A percentile compares a stretch with the other conserved stretches of the same genome.
These are phyloP conservation scores for Promerops cafer DNA, from an alignment of 2,113 vertebrate genomes.

Conservation along the genomic window DNA sequence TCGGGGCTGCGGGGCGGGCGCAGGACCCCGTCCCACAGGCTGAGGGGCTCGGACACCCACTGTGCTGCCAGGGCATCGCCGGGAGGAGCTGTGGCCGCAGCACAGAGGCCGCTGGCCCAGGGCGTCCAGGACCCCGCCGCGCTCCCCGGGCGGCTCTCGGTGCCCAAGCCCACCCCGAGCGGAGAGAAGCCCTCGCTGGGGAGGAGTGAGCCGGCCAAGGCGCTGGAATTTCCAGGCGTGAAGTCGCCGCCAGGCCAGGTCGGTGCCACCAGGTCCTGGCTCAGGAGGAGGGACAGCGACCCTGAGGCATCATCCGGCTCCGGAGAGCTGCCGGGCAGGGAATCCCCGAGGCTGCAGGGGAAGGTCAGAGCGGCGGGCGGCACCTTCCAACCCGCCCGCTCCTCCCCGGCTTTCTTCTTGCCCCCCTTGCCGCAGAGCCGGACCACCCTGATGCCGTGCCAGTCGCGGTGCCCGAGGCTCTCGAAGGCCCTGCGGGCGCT, in stretches of 20 bases:
- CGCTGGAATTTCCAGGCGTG: background rate
- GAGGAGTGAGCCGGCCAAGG: background rate
- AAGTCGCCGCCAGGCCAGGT: background rate
- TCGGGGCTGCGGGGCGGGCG: slow-evolving; percentile 18
- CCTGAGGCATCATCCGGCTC: background rate
- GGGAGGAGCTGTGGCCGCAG: background rate
- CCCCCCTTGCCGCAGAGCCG: slow-evolving; percentile 55
- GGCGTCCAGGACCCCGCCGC: slow-evolving; percentile 18
- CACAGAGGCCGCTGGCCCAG: background rate
- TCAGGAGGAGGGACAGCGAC: background rate
- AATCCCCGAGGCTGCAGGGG: background rate
- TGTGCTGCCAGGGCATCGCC: background rate
- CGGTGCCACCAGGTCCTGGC: background rate
- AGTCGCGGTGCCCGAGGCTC: slow-evolving; percentile 1
- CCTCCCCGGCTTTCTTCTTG: slow-evolving; percentile 19
- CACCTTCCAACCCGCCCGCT: background rate
- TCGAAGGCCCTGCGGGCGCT: slow-evolving; percentile 61
- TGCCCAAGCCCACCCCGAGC: background rate
- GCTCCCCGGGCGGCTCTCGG: background rate
- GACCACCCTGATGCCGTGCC: slow-evolving; percentile 43
- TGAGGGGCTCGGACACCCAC: background rate
- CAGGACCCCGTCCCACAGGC: background rate
- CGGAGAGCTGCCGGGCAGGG: background rate
- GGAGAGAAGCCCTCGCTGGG: background rate
- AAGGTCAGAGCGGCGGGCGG: fast-evolving